phyloP scores from a whole-genome alignment of 2,797 vertebrate genomes.

The Graptemys geographica region DNA sequence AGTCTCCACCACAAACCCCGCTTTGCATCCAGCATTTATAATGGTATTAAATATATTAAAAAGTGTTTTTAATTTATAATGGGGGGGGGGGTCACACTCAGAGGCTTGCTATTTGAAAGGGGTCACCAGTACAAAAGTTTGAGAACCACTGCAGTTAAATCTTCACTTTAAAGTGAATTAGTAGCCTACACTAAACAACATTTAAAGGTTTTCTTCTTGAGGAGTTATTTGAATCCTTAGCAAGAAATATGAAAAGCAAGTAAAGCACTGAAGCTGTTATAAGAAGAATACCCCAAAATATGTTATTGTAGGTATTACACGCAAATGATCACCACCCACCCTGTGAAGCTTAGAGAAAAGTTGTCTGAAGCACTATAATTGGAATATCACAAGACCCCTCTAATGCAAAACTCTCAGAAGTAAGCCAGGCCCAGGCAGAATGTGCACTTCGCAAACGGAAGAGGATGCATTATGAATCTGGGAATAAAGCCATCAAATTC shows the following conservation, averaged over 20 bases:
- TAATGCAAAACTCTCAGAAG: slow-evolving; percentile 68
- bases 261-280: slow-evolving; percentile 17
- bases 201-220: neutral
- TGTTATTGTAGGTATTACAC: slow-evolving; percentile 12
- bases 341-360: neutral
- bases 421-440: slow-evolving; percentile 71
- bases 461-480: slow-evolving; percentile 75
- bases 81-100: too few species aligned
- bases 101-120: too few species aligned
- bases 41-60: too few species aligned
- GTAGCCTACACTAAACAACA: slow-evolving; percentile 10
- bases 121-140: too few species aligned
- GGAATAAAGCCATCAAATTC: slow-evolving; percentile 78
- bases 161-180: slow-evolving; percentile 42
- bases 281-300: slow-evolving; percentile 36
- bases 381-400: slow-evolving; percentile 61
- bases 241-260: slow-evolving; percentile 30
- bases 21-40: too few species aligned
- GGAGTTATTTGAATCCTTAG: slow-evolving; percentile 19
- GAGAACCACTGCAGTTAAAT: neutral
- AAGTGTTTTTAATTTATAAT: too few species aligned
- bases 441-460: slow-evolving; percentile 73
- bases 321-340: neutral
- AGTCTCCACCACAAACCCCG: too few species aligned
- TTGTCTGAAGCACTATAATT: slow-evolving; percentile 49